Conservation (phyloP, 2,797 vertebrate species). For the Etheostoma perlongum region DNA sequence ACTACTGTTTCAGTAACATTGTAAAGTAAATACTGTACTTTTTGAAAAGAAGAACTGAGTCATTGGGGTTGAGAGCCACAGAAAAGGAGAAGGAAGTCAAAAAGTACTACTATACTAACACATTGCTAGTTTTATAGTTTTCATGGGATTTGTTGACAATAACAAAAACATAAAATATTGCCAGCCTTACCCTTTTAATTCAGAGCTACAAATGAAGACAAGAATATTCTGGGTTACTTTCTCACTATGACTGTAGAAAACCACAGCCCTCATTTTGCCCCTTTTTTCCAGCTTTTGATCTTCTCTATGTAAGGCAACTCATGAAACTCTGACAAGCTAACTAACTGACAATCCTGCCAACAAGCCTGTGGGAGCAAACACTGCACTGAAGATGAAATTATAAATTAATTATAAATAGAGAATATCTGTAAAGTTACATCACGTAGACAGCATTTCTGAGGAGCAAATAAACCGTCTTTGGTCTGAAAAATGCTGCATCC, state of each 20-base stretch:
- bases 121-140: neutral
- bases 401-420: constrained; percentile 48
- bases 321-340: constrained; percentile 48
- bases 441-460: constrained; percentile 43
- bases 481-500: constrained; percentile 16
- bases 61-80: neutral
- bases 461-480: constrained; percentile 23
- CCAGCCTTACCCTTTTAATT: neutral
- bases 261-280: constrained; percentile 44
- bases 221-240: neutral
- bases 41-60: neutral
- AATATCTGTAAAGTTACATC: constrained; percentile 49
- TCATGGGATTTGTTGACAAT: constrained; percentile 2
- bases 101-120: neutral
- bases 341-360: constrained; percentile 58
- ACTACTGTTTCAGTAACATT: constrained; percentile 5
- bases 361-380: constrained; percentile 56
- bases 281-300: constrained; percentile 45
- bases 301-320: constrained; percentile 38
- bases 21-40: neutral
- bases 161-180: constrained; percentile 13
- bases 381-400: constrained; percentile 44
- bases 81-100: neutral
- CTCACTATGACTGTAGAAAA: constrained; percentile 23
- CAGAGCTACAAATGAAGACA: neutral